These are phyloP conservation scores for Epinephelus malabaricus DNA, from an alignment of 2,797 vertebrate species.

Conservation along the genomic window DNA sequence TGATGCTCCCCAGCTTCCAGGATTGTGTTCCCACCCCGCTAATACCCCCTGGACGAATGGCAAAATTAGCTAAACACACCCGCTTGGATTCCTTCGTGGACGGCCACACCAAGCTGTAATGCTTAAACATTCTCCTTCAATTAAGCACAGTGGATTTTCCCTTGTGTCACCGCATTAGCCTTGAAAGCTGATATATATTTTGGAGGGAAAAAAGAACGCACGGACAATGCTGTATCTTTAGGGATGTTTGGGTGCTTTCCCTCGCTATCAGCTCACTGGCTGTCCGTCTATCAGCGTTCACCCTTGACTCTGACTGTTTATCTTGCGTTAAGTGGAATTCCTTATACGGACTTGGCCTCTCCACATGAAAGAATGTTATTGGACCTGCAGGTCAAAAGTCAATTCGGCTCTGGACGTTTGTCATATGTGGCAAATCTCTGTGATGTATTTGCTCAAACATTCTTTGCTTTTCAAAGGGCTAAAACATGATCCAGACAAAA, in stretches of 20 bases:
- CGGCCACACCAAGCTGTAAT: slow-evolving; percentile 7
- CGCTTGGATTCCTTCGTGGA: slow-evolving; percentile 24
- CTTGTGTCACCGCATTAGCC: neutral
- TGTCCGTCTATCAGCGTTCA: slow-evolving; percentile 24
- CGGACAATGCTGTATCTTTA: neutral
- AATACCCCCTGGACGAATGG: slow-evolving; percentile 51
- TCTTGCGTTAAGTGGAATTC: slow-evolving; percentile 46
- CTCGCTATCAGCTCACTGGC: neutral
- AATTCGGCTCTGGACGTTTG: slow-evolving; percentile 6
- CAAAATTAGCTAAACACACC: slow-evolving; percentile 52
- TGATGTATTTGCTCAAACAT: slow-evolving; percentile 41
- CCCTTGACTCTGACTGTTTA: slow-evolving; percentile 44
- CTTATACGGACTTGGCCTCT: slow-evolving; percentile 34
- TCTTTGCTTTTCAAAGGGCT: slow-evolving; percentile 29
- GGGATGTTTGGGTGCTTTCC: slow-evolving; percentile 11
- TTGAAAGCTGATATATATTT: slow-evolving; percentile 9
- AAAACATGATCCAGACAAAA: slow-evolving; percentile 3
- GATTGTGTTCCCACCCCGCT: slow-evolving; percentile 50
- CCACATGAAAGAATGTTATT: slow-evolving; percentile 36
- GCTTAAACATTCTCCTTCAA: slow-evolving; percentile 19
- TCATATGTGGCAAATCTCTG: slow-evolving; percentile 5
- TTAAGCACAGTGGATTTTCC: slow-evolving; percentile 11
- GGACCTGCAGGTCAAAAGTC: slow-evolving; percentile 51
- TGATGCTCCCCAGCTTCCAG: slow-evolving; percentile 66
- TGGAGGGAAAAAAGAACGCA: neutral